Percentiles rank a stretch among this genome's conserved stretches.
Evolutionary conservation across 1,140 invertebrate species (phyloP).

Genomic region (Psix sp.): DNA sequence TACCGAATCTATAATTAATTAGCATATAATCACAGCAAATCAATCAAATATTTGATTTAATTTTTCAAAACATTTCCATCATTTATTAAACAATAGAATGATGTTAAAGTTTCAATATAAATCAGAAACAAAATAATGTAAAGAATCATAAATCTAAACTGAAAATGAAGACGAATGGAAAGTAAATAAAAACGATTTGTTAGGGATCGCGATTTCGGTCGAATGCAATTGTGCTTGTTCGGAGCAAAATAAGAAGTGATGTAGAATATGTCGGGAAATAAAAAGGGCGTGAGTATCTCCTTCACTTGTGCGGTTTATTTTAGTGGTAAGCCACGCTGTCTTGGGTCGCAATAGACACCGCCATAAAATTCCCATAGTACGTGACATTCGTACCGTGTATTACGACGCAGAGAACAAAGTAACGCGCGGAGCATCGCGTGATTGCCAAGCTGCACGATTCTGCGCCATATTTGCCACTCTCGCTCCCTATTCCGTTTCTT

Average conservation of each 20-base stretch:
- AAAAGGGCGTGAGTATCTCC: slow-evolving; percentile 23
- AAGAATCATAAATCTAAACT: too few relatives aligned
- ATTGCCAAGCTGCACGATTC: slow-evolving; percentile 62
- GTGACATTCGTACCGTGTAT: slow-evolving; percentile 63
- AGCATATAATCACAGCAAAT: too few relatives aligned
- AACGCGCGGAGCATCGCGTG: slow-evolving; percentile 64
- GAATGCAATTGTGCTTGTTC: slow-evolving; percentile 34
- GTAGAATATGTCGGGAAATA: slow-evolving; percentile 19
- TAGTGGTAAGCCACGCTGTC: slow-evolving; percentile 39
- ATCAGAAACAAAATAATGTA: too few relatives aligned
- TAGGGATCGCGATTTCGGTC: too few relatives aligned
- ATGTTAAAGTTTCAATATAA: too few relatives aligned
- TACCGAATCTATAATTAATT: too few relatives aligned
- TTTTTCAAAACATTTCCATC: too few relatives aligned
- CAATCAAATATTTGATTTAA: too few relatives aligned
- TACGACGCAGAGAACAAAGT: slow-evolving; percentile 57
- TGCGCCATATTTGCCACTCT: slow-evolving; percentile 47
- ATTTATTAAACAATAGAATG: too few relatives aligned
- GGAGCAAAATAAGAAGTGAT: slow-evolving; percentile 18
- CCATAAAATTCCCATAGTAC: slow-evolving; percentile 64
- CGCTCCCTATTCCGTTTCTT: slow-evolving; percentile 18
- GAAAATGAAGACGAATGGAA: too few relatives aligned
- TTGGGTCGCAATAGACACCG: slow-evolving; percentile 58
- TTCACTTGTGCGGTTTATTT: slow-evolving; percentile 37
- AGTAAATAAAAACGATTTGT: too few relatives aligned